A percentile compares a stretch with the other conserved stretches of the same genome.
Evolutionary conservation across 2,113 vertebrate genomes (phyloP).

Genomic region (Nerophis ophidion): DNA sequence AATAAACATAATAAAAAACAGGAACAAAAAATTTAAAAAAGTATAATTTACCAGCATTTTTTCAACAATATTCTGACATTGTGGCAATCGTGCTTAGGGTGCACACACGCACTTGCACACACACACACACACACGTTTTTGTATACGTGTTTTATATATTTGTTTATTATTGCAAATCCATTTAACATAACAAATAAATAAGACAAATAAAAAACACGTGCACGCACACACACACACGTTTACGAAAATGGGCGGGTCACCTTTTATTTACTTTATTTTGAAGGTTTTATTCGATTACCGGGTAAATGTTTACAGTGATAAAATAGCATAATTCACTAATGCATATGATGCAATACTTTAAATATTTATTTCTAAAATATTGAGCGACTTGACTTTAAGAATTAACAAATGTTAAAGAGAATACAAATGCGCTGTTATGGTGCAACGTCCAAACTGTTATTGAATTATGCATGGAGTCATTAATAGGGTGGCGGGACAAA

Average conservation of each 20-base stretch:
- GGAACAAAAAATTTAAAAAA: background rate
- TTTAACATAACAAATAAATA: background rate
- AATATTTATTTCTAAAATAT: slow-evolving; percentile 32
- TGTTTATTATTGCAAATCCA: background rate
- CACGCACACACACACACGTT: background rate
- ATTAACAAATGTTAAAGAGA: slow-evolving; percentile 28
- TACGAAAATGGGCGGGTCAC: background rate
- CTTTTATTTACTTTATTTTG: background rate
- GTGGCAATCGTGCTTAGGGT: slow-evolving; percentile 31
- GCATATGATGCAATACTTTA: slow-evolving; percentile 17
- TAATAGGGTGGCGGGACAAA: slow-evolving; percentile 53
- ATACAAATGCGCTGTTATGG: background rate
- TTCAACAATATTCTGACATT: slow-evolving; percentile 17
- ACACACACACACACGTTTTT: background rate
- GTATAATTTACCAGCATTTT: background rate
- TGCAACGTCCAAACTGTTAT: slow-evolving; percentile 43
- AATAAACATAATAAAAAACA: background rate
- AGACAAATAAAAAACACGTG: background rate
- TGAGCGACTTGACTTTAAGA: slow-evolving; percentile 22
- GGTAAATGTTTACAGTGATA: slow-evolving; percentile 21
- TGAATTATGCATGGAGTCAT: slow-evolving; percentile 61
- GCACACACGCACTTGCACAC: background rate
- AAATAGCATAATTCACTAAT: slow-evolving; percentile 2
- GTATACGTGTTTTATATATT: background rate
- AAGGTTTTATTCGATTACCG: slow-evolving; percentile 12